Conservation (phyloP, 1,140 invertebrate genomes). For the Holotrichia oblita region DNA sequence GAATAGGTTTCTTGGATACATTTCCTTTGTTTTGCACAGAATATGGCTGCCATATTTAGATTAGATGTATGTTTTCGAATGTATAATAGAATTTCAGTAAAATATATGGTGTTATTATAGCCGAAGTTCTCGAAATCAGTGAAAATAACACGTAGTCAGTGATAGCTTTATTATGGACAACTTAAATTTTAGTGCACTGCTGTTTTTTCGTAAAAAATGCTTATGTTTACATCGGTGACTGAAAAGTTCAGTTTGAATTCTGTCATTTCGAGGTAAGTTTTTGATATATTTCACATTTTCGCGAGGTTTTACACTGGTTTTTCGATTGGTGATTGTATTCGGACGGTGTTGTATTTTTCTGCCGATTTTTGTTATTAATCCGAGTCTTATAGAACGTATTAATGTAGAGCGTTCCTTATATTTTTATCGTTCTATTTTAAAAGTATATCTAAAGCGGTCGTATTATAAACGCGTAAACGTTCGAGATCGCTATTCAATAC, state of each 20-base stretch:
- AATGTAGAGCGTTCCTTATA: constrained; percentile 4
- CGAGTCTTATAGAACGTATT: background rate
- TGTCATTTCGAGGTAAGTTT: constrained; percentile 56
- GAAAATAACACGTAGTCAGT: constrained; percentile 52
- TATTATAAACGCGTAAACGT: background rate
- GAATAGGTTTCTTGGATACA: constrained; percentile 59
- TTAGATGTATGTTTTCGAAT: constrained; percentile 63
- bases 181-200: constrained; percentile 51
- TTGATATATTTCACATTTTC: constrained; percentile 23
- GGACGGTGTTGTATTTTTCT: background rate
- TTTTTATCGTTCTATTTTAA: constrained; percentile 28
- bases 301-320: background rate
- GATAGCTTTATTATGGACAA: constrained; percentile 52
- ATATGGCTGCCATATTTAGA: constrained; percentile 63
- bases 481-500: background rate
- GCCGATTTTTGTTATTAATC: constrained; percentile 31
- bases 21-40: constrained; percentile 62
- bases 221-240: constrained; percentile 60
- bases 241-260: constrained; percentile 54
- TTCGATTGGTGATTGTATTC: background rate
- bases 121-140: constrained; percentile 50
- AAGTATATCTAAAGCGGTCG: constrained; percentile 14
- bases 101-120: constrained; percentile 55
- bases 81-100: constrained; percentile 55
- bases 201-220: constrained; percentile 56